These are phyloP conservation scores for Lymantria monacha DNA, from an alignment of 2,888 invertebrate species.

Conservation along the genomic window DNA sequence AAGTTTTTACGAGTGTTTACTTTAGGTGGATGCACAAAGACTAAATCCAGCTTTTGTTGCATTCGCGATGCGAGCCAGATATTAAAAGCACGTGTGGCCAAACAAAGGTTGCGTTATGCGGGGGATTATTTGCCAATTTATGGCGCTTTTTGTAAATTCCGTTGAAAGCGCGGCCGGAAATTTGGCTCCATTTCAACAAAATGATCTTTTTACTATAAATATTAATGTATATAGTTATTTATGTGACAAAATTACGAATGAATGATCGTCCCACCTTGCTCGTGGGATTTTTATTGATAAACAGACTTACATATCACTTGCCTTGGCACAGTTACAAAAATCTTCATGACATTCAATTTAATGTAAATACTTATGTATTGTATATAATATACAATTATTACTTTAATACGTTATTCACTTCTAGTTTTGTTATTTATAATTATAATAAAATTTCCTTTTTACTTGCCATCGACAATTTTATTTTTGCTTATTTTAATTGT, in stretches of 20 bases:
- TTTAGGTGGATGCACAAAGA: slow-evolving; percentile 70
- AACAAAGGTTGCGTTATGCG: slow-evolving; percentile 82
- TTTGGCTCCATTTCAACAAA: slow-evolving; percentile 81
- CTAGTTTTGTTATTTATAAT: no score
- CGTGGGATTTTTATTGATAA: slow-evolving; percentile 44
- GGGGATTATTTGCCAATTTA: slow-evolving; percentile 83
- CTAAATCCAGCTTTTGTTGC: slow-evolving; percentile 75
- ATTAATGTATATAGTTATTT: slow-evolving; percentile 56
- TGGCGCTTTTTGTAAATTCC: slow-evolving; percentile 79
- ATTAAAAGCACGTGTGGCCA: slow-evolving; percentile 83
- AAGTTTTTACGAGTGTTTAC: slow-evolving; percentile 75
- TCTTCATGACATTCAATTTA: background rate
- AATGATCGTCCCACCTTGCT: slow-evolving; percentile 53
- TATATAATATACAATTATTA: no score
- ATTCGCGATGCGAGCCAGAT: slow-evolving; percentile 58
- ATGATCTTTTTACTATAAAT: slow-evolving; percentile 79
- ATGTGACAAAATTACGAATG: slow-evolving; percentile 57
- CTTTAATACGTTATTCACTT: no score
- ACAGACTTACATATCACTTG: background rate
- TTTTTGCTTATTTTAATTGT: no score
- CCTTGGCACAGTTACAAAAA: background rate
- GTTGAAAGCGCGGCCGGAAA: slow-evolving; percentile 77
- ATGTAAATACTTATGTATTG: no score
- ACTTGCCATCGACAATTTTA: no score
- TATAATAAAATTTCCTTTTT: no score